Evolutionary conservation across 2,888 invertebrate species (phyloP).

Genomic region (Chrysomela aeneicollis): DNA sequence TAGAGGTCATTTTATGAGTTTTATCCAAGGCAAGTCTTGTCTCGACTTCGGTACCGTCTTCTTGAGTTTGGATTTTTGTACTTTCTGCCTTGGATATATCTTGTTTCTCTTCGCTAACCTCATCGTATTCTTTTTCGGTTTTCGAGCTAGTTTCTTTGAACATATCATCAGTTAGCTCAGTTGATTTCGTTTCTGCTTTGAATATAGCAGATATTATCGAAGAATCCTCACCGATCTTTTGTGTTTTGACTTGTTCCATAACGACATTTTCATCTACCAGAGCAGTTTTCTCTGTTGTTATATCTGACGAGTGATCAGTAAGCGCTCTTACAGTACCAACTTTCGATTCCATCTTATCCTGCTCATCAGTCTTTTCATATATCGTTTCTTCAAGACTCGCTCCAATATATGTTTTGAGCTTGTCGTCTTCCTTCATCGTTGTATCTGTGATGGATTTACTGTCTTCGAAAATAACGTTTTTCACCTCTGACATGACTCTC

Average conservation of each 20-base stretch:
- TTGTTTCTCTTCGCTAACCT: constrained; percentile 39
- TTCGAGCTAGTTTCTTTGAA: constrained; percentile 44
- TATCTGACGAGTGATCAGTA: constrained; percentile 25
- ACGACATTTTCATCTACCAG: constrained; percentile 27
- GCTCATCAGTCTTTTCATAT: constrained; percentile 24
- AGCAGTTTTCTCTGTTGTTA: constrained; percentile 26
- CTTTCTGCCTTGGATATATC: constrained; percentile 40
- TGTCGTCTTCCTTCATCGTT: constrained; percentile 42
- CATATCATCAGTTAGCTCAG: constrained; percentile 35
- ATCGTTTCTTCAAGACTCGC: constrained; percentile 36
- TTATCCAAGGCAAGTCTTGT: constrained; percentile 43
- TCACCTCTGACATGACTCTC: constrained; percentile 46
- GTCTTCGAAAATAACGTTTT: constrained; percentile 52
- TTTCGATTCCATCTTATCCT: constrained; percentile 24
- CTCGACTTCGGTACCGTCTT: constrained; percentile 46
- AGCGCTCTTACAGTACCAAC: constrained; percentile 27
- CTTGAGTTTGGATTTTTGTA: constrained; percentile 48
- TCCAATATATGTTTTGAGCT: constrained; percentile 45
- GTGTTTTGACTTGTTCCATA: constrained; percentile 21
- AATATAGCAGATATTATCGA: constrained; percentile 34
- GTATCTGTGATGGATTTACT: constrained; percentile 52
- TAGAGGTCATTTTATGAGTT: constrained; percentile 39
- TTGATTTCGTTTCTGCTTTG: constrained; percentile 30
- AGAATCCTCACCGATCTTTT: constrained; percentile 23
- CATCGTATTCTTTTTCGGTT: constrained; percentile 44